Evolutionary conservation across 1,140 invertebrate genomes (phyloP), one percentile per base, ranked within the genome.

Genomic region (Pseudobourletiella spinata): DNA sequence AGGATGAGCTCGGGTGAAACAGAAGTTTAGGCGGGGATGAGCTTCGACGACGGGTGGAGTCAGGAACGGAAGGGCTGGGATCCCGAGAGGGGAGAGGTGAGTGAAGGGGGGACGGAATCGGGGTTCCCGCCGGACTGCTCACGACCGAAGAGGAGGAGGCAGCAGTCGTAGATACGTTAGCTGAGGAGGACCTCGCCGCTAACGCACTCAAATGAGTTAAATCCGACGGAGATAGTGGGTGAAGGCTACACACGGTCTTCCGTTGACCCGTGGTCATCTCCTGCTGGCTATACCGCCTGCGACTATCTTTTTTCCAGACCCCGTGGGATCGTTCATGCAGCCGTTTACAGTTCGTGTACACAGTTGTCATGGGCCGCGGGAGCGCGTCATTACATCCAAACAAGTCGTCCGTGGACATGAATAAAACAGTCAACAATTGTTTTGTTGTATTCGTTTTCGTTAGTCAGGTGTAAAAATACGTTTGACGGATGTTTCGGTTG

Each of bases 241-340:
- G 68, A 14, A 75, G 67, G 69, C 72, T 75, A 48, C 74, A 73
- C 15, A 74, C 66, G 2, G 73, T 74, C 39, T 74, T 73, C 39
- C 73, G 57, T 39, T 73, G 72, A 26, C 67, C 55, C 46, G 50
- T 50, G n/a, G 51, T 48, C 55, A 67, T 32, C 28, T 70, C 68
- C 18, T 61, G 51, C 20, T 65, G 63, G 52, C 65, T 67, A 29
- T 25, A 61, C 2, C 68, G 59, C 44, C 68, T 66, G 18, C 63
- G 61, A 39, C 11, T 56, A 56, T 69, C 64, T 66, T 35, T 55
- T 51, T 14, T 51, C n/a, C n/a, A n/a, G n/a, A n/a, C 48, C 48
- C 3, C 48, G 22, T 20, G 8, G 32, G n/a, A 39, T 39, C n/a
- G 8, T 39, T 39, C 32, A 39, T 39, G 32, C n/a, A 39, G 32